Base-by-base conservation (phyloP, 2,888 invertebrate species). In the Drosophila antonietae region DNA sequence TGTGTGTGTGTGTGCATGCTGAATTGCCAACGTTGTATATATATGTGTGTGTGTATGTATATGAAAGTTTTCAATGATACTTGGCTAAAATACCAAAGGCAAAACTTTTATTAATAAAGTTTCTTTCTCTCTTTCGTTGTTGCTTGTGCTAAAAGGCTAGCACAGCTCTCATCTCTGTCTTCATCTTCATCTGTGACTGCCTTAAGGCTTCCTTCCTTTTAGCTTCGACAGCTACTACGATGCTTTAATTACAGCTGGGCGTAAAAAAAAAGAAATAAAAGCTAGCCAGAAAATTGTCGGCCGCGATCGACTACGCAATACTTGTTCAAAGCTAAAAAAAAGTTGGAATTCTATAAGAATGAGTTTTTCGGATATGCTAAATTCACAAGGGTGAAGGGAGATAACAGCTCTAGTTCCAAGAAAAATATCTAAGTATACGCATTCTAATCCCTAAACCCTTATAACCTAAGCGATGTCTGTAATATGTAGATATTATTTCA, bases 91-190 rank as follows among this genome's bases (percentile, higher is more conserved):
- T 88, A 78, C 83, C 87, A 85, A 85, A 88, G 86, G 87, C 89
- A 86, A 86, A 89, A 86, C 90, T 90, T 86, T 86, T 86, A 86
- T 86, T 86, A 86, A 86, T 90, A 86, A 86, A 86, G 90, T 89
- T 86, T 86, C 89, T 71, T 89, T 83, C 89, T 73, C 88, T 86
- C 83, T 89, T 83, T 75, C 73, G 28, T 28, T 28, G 6, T 68
- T 41, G 31, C 55, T 55, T 73, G 37, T 51, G 31, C 55, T 65
- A 41, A 46, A 51, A 80, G 82, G 37, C 47, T n/a, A 44, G 33
- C 71, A 20, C 20, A 20, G 20, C 37, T 57, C 9, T 37, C 46
- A 15, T 18, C 58, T 33, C 63, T 47, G 46, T 60, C 53, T 23
- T 47, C 66, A 62, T 59, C 47, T 55, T 44, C 39, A 46, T 63